These are phyloP conservation scores for Siniperca obscura DNA, from an alignment of 2,797 vertebrate species.

Conservation along the genomic window DNA sequence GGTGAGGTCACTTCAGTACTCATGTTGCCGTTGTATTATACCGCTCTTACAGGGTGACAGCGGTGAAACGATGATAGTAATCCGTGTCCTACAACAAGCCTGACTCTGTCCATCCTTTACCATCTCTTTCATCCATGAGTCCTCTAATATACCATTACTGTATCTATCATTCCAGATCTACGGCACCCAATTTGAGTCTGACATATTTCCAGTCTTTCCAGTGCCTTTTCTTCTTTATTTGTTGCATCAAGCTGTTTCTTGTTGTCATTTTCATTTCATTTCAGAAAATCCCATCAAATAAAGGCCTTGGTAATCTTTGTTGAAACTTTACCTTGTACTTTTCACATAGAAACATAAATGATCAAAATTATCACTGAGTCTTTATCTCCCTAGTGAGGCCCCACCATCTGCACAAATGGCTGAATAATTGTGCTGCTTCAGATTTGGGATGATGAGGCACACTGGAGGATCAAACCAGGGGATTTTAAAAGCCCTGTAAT, in stretches of 20 bases:
- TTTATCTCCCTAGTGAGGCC: neutral
- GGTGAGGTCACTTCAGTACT: slow-evolving; percentile 41
- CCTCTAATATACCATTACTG: slow-evolving; percentile 2
- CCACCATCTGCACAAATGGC: slow-evolving; percentile 26
- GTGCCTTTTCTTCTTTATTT: neutral
- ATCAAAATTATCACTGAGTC: slow-evolving; percentile 5
- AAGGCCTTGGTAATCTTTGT: neutral
- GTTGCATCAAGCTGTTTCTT: neutral
- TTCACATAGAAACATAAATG: slow-evolving; percentile 14
- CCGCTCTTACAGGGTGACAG: slow-evolving; percentile 23
- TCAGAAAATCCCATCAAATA: neutral
- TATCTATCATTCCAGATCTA: neutral
- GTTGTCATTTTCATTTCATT: neutral
- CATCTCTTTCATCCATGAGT: slow-evolving; percentile 26
- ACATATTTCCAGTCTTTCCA: neutral
- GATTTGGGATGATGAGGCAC: slow-evolving; percentile 41
- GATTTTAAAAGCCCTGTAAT: slow-evolving; percentile 54
- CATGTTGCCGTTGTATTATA: slow-evolving; percentile 18
- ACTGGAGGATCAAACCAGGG: slow-evolving; percentile 40
- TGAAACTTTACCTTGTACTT: neutral
- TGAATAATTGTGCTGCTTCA: slow-evolving; percentile 34
- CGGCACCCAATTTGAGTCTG: neutral
- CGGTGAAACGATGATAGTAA: slow-evolving; percentile 19
- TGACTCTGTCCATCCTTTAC: slow-evolving; percentile 10
- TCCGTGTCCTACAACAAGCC: slow-evolving; percentile 30